These are phyloP conservation scores for Neodon shergylaensis DNA, from an alignment of 2,113 vertebrate species.

Conservation along the genomic window DNA sequence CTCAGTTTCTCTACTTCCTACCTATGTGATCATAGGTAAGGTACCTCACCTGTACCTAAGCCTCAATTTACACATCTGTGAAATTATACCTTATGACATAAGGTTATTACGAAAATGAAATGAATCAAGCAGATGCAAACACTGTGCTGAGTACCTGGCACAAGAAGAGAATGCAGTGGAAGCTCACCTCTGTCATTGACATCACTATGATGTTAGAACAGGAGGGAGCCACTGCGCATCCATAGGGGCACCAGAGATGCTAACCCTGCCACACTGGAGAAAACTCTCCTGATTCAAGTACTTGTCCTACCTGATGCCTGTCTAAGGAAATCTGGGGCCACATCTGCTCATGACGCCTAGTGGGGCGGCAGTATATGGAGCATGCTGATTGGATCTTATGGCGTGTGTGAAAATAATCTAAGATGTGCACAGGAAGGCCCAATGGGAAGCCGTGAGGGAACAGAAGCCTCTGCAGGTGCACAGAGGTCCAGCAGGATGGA, in stretches of 20 bases:
- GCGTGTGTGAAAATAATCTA: background rate
- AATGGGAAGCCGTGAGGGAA: background rate
- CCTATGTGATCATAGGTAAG: background rate
- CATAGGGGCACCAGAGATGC: accelerated
- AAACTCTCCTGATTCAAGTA: background rate
- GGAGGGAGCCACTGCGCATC: background rate
- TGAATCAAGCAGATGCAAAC: background rate
- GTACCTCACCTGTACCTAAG: background rate
- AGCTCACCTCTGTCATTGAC: background rate
- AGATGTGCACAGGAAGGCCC: background rate
- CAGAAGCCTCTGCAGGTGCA: background rate
- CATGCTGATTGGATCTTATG: background rate
- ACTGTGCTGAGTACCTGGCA: background rate
- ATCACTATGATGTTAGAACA: background rate
- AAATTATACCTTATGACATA: background rate
- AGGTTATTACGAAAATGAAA: background rate
- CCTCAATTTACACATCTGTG: background rate
- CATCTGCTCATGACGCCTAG: background rate
- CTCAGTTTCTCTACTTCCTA: background rate
- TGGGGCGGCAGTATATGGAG: background rate
- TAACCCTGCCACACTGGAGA: background rate
- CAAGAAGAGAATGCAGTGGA: background rate
- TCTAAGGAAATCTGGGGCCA: background rate
- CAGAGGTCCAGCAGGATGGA: accelerated
- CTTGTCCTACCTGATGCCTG: background rate